These are phyloP conservation scores for Aphelinus atriplicis DNA, from an alignment of 1,140 invertebrate genomes.

Conservation along the genomic window DNA sequence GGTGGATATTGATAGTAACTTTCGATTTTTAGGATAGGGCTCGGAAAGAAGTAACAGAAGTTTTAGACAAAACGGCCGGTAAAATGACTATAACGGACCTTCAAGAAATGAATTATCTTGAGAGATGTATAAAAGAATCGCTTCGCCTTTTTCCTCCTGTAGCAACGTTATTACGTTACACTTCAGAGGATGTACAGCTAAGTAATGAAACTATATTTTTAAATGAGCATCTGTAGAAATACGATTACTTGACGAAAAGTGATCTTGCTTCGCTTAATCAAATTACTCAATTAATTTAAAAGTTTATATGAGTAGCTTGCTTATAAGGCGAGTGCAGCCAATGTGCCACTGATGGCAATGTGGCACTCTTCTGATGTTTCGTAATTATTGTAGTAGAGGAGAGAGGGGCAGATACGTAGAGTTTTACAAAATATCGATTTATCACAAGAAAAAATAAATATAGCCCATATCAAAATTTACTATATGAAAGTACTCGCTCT, in stretches of 20 bases:
- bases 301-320: no score
- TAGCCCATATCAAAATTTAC: no score
- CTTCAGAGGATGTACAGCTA: constrained; percentile 61
- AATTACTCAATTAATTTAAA: no score
- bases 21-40: constrained; percentile 24
- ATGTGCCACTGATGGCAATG: no score
- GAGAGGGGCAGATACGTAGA: no score
- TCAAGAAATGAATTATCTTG: constrained; percentile 62
- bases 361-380: no score
- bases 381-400: no score
- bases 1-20: background rate
- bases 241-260: background rate
- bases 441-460: no score
- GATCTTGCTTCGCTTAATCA: background rate
- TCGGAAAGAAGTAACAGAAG: constrained; percentile 39
- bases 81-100: constrained; percentile 37
- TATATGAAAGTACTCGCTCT: no score
- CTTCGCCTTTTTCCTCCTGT: constrained; percentile 70
- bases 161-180: constrained; percentile 64
- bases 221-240: no score
- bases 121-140: constrained; percentile 72
- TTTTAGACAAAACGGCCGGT: constrained; percentile 29
- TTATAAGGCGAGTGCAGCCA: no score
- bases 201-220: constrained; percentile 18
- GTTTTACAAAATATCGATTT: no score